Base-by-base conservation (phyloP, 1,140 invertebrate species). In the Cyphomyrmex costatus region DNA sequence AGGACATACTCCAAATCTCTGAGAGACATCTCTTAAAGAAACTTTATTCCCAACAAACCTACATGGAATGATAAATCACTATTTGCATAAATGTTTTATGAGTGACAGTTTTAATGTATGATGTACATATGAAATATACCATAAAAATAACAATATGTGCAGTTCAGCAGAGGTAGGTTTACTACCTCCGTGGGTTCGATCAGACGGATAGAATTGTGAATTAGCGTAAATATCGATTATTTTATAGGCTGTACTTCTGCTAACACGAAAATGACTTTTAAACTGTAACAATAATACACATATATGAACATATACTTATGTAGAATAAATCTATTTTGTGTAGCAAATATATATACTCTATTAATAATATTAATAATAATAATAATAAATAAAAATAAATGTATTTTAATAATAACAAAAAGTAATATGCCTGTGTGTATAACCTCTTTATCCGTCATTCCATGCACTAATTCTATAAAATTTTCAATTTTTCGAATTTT, bases 41-140 rank as follows among this genome's bases (percentile, higher is more conserved):
- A 56, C 49, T 73, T 73, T 73, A 73, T 73, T 73, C 2, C 19
- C 49, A 56, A 49, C 49, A 56, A 73, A 73, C 70, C 49, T 73
- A 21, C n/a, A 73, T 73, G 7, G 7, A 71, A 2, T 8, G 24
- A 24, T n/a, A 21, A 49, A 70, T 71, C 30, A 71, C 3, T 53
- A 71, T 51, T 51, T 8, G 14, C 66, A 70, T 3, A 70, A 19
- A 36, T 51, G 6, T 36, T 36, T 66, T 46, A 68, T 70, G 21
- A 68, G 21, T 24, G 3, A 8, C 16, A 70, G 14, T 24, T 68
- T 36, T 36, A n/a, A n/a, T n/a, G n/a, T n/a, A n/a, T 4, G 49
- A 51, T 71, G 3, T 71, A 51, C n/a, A 30, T 70, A 71, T 33
- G 5, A 56, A 56, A 12, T 46, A 46, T 73, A 73, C 19, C 51